Percentiles rank a stretch among this genome's conserved stretches.
Conservation (phyloP, 2,888 invertebrate species). For the Eurytoma californica region DNA sequence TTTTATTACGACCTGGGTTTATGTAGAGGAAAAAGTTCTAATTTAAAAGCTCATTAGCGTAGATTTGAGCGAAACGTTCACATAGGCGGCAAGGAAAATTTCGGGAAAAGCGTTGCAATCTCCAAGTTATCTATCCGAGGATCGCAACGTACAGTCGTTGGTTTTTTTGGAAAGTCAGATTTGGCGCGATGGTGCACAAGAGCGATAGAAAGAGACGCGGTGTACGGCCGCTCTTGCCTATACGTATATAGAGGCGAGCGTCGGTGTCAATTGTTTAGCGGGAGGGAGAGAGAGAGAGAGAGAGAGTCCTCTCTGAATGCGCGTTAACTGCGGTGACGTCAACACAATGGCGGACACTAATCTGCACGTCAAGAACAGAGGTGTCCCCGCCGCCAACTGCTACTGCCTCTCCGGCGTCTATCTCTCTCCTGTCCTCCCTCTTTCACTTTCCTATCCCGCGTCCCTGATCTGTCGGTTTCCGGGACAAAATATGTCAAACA, state of each 20-base stretch:
- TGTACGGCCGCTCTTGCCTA: too few species aligned
- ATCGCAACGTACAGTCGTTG: too few species aligned
- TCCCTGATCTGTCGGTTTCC: constrained; percentile 73
- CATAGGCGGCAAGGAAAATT: too few species aligned
- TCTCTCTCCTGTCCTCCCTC: constrained; percentile 15
- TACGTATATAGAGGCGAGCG: background rate
- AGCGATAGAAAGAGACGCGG: too few species aligned
- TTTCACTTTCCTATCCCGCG: constrained; percentile 57
- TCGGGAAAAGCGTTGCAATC: too few species aligned
- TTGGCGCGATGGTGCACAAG: too few species aligned
- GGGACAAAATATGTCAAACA: constrained; percentile 74
- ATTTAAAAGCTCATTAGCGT: too few species aligned
- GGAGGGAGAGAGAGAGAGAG: constrained; percentile 8
- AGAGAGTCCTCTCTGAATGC: constrained; percentile 39
- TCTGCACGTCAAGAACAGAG: constrained; percentile 74
- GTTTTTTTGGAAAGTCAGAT: too few species aligned
- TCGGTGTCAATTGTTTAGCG: constrained; percentile 62
- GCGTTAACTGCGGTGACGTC: constrained; percentile 74
- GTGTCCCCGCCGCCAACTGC: constrained; percentile 63
- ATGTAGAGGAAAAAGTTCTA: too few species aligned
- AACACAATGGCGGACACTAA: constrained; percentile 75
- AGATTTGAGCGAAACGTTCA: too few species aligned
- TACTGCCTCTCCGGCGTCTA: constrained; percentile 30
- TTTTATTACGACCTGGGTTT: too few species aligned
- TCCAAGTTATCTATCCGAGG: too few species aligned